A percentile compares a stretch with the other conserved stretches of the same genome.
phyloP scores from a whole-genome alignment of 2,888 invertebrate species.

The Conops quadrifasciatus region DNA sequence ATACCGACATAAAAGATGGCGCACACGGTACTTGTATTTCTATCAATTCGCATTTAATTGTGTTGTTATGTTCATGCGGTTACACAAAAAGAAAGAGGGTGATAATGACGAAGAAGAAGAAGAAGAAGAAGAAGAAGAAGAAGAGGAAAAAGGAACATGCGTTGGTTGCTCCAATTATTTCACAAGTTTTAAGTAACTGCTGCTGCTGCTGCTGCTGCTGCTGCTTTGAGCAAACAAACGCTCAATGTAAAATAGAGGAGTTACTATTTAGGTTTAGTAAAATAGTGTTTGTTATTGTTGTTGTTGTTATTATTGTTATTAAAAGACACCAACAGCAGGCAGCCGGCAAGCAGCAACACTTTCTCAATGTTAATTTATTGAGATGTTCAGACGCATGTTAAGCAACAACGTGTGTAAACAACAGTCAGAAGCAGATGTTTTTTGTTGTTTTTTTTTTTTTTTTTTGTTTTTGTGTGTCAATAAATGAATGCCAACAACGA shows the following conservation, averaged over 20 bases:
- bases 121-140: no score
- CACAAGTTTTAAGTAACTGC: not conserved
- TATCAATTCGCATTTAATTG: no score
- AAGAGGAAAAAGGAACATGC: not conserved
- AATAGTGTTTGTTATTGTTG: not conserved
- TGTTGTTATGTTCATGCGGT: no score
- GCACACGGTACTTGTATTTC: no score
- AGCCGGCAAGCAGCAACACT: no score
- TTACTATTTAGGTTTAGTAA: not conserved
- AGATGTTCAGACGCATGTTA: constrained; percentile 29
- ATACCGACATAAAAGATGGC: no score
- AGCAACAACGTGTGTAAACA: constrained; percentile 33
- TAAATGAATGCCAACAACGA: not conserved
- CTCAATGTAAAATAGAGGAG: not conserved
- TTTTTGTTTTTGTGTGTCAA: no score
- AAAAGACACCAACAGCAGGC: no score
- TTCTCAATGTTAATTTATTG: constrained; percentile 26
- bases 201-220: not conserved
- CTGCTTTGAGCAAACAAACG: not conserved
- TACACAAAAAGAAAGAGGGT: not conserved
- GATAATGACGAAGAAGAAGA: no score
- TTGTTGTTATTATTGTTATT: constrained; percentile 6
- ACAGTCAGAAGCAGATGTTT: constrained; percentile 32
- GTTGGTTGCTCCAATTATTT: constrained; percentile 19
- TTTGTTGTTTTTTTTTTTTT: constrained; percentile 18